phyloP scores from a whole-genome alignment of 2,797 vertebrate genomes.

The Antennarius maculatus region DNA sequence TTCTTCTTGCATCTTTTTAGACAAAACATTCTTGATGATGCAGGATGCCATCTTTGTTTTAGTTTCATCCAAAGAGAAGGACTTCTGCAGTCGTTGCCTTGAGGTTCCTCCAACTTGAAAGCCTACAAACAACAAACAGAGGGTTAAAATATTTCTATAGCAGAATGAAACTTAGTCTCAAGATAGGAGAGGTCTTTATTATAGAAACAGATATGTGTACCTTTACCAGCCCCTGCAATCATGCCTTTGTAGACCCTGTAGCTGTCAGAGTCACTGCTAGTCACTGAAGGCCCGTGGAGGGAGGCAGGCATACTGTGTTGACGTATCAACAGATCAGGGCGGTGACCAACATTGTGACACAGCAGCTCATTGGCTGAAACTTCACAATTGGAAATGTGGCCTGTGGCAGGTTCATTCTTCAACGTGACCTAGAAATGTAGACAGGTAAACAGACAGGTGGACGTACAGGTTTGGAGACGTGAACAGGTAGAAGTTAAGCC shows the following conservation, averaged over 20 bases:
- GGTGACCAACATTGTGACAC: slow-evolving; percentile 15
- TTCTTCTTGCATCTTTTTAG: slow-evolving; percentile 89
- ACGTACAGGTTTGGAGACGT: neutral
- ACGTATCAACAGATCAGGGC: slow-evolving; percentile 73
- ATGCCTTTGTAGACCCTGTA: slow-evolving; percentile 35
- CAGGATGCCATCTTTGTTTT: slow-evolving; percentile 86
- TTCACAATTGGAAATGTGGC: slow-evolving; percentile 40
- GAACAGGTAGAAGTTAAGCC: neutral
- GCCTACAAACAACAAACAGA: slow-evolving; percentile 30
- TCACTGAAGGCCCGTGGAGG: slow-evolving; percentile 40
- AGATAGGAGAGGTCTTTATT: neutral
- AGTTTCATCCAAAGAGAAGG: slow-evolving; percentile 84
- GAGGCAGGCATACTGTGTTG: slow-evolving; percentile 77
- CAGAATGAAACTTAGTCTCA: neutral
- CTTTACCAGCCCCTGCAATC: slow-evolving; percentile 26
- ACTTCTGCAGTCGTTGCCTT: slow-evolving; percentile 81
- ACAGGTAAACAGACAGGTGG: neutral
- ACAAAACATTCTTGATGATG: slow-evolving; percentile 86
- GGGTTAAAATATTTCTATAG: neutral
- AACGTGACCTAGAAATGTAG: slow-evolving; percentile 22
- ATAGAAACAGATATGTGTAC: slow-evolving; percentile 16
- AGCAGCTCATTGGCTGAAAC: slow-evolving; percentile 19
- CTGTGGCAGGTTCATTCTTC: neutral
- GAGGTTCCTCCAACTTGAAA: slow-evolving; percentile 14
- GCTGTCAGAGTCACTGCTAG: slow-evolving; percentile 8